phyloP scores from a whole-genome alignment of 2,888 invertebrate genomes.

The Aromia moschata region DNA sequence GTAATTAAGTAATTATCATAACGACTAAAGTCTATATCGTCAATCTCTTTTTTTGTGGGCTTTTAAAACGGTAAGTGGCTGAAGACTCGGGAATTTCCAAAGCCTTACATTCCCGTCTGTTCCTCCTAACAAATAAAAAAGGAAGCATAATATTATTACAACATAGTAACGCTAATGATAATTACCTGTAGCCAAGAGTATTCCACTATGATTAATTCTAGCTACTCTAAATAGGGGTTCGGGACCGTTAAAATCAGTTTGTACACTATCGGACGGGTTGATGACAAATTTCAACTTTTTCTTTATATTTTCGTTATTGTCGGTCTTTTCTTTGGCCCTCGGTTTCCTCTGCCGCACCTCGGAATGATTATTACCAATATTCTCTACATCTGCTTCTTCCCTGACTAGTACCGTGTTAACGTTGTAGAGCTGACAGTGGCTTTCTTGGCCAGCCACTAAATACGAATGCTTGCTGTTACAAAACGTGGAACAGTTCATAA shows the following conservation, averaged over 20 bases:
- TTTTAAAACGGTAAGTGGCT: slow-evolving; percentile 73
- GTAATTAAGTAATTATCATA: slow-evolving; percentile 80
- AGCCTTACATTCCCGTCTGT: slow-evolving; percentile 87
- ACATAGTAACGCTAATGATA: background rate
- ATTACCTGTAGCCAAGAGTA: slow-evolving; percentile 81
- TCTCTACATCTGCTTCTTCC: slow-evolving; percentile 63
- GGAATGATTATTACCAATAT: slow-evolving; percentile 51
- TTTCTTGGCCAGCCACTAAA: slow-evolving; percentile 91
- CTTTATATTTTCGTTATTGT: slow-evolving; percentile 64
- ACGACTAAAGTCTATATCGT: slow-evolving; percentile 91
- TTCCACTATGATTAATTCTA: slow-evolving; percentile 72
- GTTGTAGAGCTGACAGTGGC: slow-evolving; percentile 86
- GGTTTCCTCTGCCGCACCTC: slow-evolving; percentile 67
- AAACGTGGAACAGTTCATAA: slow-evolving; percentile 88
- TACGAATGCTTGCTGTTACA: slow-evolving; percentile 78
- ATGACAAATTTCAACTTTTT: slow-evolving; percentile 78
- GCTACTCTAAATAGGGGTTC: slow-evolving; percentile 91
- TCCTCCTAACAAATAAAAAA: slow-evolving; percentile 67
- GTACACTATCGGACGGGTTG: slow-evolving; percentile 80
- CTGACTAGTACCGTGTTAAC: slow-evolving; percentile 66
- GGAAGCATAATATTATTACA: background rate
- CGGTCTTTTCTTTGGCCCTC: slow-evolving; percentile 67
- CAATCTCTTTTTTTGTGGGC: slow-evolving; percentile 92
- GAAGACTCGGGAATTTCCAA: slow-evolving; percentile 88
- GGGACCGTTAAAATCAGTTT: slow-evolving; percentile 81